Evolutionary conservation across 2,888 invertebrate genomes (phyloP).

Genomic region (Cryptocheilus praepositus): DNA sequence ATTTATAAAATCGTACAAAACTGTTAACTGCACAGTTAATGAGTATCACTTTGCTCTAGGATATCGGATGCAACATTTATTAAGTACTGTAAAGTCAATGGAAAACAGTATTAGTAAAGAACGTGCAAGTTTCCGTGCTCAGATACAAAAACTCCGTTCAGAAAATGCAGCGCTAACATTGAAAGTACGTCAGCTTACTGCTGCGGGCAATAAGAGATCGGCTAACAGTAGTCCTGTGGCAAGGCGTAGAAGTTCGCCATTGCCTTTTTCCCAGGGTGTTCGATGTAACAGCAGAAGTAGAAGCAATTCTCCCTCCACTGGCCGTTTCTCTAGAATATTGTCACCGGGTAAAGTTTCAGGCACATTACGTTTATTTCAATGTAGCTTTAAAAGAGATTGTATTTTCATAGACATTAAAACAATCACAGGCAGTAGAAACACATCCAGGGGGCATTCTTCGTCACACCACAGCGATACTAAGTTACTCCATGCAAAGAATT

Average conservation of each 20-base stretch:
- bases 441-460: constrained; percentile 49
- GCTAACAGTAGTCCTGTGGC: constrained; percentile 48
- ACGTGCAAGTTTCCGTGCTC: constrained; percentile 71
- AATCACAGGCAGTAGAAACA: constrained; percentile 51
- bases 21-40: too few species aligned
- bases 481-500: constrained; percentile 43
- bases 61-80: constrained; percentile 58
- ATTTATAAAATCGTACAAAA: too few species aligned
- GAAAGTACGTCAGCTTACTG: constrained; percentile 62
- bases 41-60: constrained; percentile 43
- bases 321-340: constrained; percentile 46
- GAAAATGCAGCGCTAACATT: constrained; percentile 70
- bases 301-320: constrained; percentile 60
- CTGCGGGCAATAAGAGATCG: constrained; percentile 39
- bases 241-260: constrained; percentile 24
- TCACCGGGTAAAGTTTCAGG: constrained; percentile 51
- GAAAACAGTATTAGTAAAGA: constrained; percentile 74
- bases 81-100: constrained; percentile 72
- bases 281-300: constrained; percentile 42
- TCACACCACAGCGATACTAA: constrained; percentile 44
- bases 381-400: not conserved
- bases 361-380: not conserved
- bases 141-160: constrained; percentile 72
- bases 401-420: not conserved
- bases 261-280: constrained; percentile 18